Evolutionary conservation across 1,140 invertebrate genomes (phyloP).

Genomic region (Choristoneura fumiferana): DNA sequence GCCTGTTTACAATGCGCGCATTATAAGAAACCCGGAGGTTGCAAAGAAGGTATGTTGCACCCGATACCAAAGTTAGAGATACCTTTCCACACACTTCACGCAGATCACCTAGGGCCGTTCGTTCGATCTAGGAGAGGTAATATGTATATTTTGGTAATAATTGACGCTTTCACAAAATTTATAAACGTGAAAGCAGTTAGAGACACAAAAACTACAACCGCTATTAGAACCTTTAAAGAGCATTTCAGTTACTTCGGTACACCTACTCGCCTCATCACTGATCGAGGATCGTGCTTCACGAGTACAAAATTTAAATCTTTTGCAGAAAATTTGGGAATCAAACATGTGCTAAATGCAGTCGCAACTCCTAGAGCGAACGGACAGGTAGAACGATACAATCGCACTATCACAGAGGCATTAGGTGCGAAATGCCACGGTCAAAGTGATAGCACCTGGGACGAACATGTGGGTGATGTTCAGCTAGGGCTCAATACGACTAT

Average conservation of each 20-base stretch:
- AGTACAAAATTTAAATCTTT: conserved; percentile 17
- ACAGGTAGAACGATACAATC: not conserved
- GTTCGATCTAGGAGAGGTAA: no score
- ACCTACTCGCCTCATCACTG: conserved; percentile 10
- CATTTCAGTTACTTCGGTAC: conserved; percentile 14
- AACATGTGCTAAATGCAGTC: conserved; percentile 34
- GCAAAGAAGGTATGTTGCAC: no score
- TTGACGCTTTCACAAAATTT: no score
- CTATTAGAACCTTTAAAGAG: conserved; percentile 15
- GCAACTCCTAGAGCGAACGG: conserved; percentile 38
- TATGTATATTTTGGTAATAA: no score
- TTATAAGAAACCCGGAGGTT: no score
- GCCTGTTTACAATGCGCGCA: no score
- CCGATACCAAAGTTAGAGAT: no score
- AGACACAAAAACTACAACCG: not conserved
- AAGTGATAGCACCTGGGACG: conserved; percentile 36
- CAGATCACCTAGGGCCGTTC: no score
- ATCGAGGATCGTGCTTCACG: conserved; percentile 10
- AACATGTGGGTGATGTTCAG: conserved; percentile 32
- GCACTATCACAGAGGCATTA: conserved; percentile 21
- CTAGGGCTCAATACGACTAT: conserved; percentile 38
- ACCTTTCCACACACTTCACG: no score
- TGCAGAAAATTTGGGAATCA: not conserved
- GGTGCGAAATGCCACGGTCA: conserved; percentile 28
- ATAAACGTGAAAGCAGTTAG: no score